Conservation (phyloP, 2,113 vertebrate species). For the Tricholaema leucomelas region DNA sequence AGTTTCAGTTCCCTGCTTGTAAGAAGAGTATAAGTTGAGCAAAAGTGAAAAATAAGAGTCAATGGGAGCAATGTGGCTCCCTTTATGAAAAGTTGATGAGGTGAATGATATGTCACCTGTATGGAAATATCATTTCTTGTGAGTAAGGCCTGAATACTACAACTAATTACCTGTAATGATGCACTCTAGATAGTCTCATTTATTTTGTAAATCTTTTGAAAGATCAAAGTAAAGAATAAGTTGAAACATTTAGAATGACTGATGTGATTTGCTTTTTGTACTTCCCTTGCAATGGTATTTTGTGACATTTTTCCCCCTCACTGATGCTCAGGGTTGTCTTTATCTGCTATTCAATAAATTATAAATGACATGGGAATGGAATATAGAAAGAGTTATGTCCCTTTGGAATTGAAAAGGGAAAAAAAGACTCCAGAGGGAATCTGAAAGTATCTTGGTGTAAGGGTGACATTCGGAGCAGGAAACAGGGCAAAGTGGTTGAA, state of each 20-base stretch:
- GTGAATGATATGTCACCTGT: background rate
- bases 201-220: background rate
- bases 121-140: background rate
- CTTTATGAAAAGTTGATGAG: background rate
- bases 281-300: background rate
- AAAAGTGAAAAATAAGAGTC: background rate
- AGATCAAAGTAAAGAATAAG: background rate
- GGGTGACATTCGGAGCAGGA: background rate
- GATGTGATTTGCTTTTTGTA: background rate
- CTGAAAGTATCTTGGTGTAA: background rate
- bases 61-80: background rate
- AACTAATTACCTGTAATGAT: background rate
- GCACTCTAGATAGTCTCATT: background rate
- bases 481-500: background rate
- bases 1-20: background rate
- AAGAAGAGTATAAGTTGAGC: background rate
- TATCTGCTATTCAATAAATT: background rate
- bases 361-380: background rate
- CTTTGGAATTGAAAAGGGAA: background rate
- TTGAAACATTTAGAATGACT: background rate
- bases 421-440: background rate
- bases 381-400: background rate
- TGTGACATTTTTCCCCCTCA: background rate
- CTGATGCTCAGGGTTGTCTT: background rate
- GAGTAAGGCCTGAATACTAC: background rate